A percentile compares a stretch with the other conserved stretches of the same genome.
These are phyloP conservation scores for Galemys pyrenaicus DNA, from an alignment of 2,113 vertebrate genomes.

Conservation along the genomic window DNA sequence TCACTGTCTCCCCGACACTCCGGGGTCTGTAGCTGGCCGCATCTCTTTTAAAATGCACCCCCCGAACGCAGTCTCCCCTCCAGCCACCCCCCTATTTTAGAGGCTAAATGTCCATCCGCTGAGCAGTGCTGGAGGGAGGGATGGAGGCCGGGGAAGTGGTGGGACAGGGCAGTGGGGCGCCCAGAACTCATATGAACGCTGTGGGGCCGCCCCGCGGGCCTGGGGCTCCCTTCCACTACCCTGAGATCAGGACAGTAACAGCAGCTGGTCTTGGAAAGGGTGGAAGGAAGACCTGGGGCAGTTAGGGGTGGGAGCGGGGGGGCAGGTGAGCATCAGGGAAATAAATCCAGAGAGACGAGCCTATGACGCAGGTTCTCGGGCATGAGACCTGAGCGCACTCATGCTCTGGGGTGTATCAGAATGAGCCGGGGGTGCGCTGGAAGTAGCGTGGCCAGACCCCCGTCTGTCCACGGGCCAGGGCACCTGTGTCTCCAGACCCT, in stretches of 20 bases:
- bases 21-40: fast-evolving
- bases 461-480: fast-evolving
- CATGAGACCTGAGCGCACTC: fast-evolving
- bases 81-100: background rate
- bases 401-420: fast-evolving
- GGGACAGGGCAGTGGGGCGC: too few species aligned
- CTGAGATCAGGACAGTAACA: fast-evolving
- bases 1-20: background rate
- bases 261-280: background rate
- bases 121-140: background rate
- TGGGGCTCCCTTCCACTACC: background rate
- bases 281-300: background rate
- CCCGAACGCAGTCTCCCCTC: background rate
- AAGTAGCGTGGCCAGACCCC: too few species aligned
- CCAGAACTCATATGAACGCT: too few species aligned
- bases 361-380: background rate
- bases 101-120: fast-evolving
- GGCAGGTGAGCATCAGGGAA: background rate
- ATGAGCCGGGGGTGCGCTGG: background rate
- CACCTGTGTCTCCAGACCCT: background rate
- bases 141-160: too few species aligned
- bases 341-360: background rate
- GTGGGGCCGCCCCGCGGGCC: fast-evolving
- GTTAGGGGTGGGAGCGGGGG: background rate
- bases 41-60: background rate